phyloP scores from a whole-genome alignment of 2,888 invertebrate species.

The Phlogophora meticulosa region DNA sequence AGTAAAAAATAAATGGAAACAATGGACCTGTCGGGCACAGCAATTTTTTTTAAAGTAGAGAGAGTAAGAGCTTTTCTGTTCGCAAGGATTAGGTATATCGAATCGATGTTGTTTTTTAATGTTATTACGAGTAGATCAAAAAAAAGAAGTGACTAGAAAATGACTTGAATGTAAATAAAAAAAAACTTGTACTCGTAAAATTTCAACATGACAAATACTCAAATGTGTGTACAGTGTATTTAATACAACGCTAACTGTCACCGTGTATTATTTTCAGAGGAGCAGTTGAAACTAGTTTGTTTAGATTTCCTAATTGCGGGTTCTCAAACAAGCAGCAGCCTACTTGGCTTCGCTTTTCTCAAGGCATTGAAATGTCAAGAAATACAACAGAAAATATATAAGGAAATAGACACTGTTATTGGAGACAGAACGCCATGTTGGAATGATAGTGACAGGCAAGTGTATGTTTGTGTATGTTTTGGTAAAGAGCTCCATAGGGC shows the following conservation, averaged over 20 bases:
- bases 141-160: neutral
- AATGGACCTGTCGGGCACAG: too few relatives aligned
- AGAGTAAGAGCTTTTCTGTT: neutral
- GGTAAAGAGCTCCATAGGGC: too few relatives aligned
- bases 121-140: too few relatives aligned
- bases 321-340: slow-evolving; percentile 93
- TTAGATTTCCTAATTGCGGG: slow-evolving; percentile 94
- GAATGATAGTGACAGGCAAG: slow-evolving; percentile 79
- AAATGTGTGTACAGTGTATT: slow-evolving; percentile 11
- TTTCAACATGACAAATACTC: neutral
- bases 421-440: slow-evolving; percentile 84
- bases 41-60: too few relatives aligned
- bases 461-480: too few relatives aligned
- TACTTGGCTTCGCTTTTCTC: slow-evolving; percentile 91
- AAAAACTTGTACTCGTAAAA: neutral
- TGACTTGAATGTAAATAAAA: neutral
- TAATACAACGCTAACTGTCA: neutral
- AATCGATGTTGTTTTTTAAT: too few relatives aligned
- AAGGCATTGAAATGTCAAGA: slow-evolving; percentile 90
- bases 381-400: slow-evolving; percentile 91
- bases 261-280: slow-evolving; percentile 74
- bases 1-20: too few relatives aligned
- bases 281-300: slow-evolving; percentile 89
- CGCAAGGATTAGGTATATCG: too few relatives aligned
- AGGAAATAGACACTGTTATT: slow-evolving; percentile 91